Evolutionary conservation across 2,888 invertebrate species (phyloP).

Genomic region (Zonitis immaculata): DNA sequence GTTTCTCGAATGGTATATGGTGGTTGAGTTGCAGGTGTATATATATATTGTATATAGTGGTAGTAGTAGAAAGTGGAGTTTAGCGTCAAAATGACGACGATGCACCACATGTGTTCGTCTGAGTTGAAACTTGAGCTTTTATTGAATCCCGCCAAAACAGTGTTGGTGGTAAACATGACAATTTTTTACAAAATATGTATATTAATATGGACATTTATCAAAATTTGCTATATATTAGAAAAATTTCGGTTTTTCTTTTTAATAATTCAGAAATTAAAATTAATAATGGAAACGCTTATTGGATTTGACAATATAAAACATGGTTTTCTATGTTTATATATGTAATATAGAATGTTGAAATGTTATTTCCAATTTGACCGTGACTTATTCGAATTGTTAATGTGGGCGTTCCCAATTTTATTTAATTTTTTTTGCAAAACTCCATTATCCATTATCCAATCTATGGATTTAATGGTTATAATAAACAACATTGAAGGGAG

Average conservation of each 20-base stretch:
- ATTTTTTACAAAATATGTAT: background rate
- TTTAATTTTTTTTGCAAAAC: background rate
- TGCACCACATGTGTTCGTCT: background rate
- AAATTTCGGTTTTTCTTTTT: too few species aligned
- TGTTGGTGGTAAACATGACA: background rate
- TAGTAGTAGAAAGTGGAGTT: conserved; percentile 3
- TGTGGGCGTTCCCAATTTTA: background rate
- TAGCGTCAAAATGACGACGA: conserved; percentile 1
- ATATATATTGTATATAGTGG: too few species aligned
- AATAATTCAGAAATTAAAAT: background rate
- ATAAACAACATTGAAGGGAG: background rate
- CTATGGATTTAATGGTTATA: background rate
- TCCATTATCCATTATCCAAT: background rate
- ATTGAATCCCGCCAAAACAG: conserved; percentile 1
- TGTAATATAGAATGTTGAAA: too few species aligned
- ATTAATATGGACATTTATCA: too few species aligned
- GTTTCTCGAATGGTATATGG: too few species aligned
- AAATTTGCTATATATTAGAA: too few species aligned
- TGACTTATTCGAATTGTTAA: background rate
- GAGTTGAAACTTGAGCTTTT: conserved; percentile 5
- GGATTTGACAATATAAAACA: background rate
- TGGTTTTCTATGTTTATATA: background rate
- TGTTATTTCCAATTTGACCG: background rate
- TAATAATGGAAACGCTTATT: background rate
- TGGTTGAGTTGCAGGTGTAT: conserved; percentile 2